These are phyloP conservation scores for Eucera pruinosa DNA, from an alignment of 2,888 invertebrate species.

Conservation along the genomic window DNA sequence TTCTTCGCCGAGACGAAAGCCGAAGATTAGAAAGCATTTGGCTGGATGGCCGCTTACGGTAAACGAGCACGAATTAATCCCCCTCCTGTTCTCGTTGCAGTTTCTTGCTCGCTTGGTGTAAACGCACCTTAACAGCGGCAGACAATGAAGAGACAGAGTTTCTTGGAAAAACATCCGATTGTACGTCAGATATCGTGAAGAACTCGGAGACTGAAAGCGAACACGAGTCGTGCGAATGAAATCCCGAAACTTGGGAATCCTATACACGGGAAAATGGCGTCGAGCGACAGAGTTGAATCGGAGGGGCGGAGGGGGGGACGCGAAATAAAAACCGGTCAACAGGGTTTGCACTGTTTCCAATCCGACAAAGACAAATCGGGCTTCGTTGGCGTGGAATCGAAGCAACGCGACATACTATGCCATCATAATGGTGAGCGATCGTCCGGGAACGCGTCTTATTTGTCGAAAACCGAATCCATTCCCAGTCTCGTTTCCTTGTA, in stretches of 20 bases:
- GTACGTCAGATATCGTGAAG: neutral
- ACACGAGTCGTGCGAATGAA: neutral
- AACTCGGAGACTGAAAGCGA: neutral
- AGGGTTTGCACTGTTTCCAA: slow-evolving; percentile 25
- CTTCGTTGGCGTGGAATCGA: slow-evolving; percentile 26
- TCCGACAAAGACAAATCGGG: slow-evolving; percentile 56
- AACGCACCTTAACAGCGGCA: no score
- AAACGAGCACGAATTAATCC: no score
- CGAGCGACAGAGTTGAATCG: no score
- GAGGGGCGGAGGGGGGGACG: no score
- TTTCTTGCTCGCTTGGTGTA: no score
- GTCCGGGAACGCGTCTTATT: slow-evolving; percentile 45
- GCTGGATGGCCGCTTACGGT: no score
- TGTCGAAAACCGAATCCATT: slow-evolving; percentile 41
- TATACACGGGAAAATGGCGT: neutral
- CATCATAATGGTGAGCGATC: slow-evolving; percentile 57
- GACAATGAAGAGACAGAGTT: no score
- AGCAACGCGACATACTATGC: slow-evolving; percentile 13
- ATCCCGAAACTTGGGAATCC: neutral
- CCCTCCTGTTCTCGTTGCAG: no score
- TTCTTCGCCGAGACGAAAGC: no score
- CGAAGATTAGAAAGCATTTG: no score
- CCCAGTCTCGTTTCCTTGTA: slow-evolving; percentile 36
- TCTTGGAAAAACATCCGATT: neutral
- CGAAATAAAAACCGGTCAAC: slow-evolving; percentile 9